Base-by-base conservation (phyloP, 2,888 invertebrate species). In the Embidobia sp. region DNA sequence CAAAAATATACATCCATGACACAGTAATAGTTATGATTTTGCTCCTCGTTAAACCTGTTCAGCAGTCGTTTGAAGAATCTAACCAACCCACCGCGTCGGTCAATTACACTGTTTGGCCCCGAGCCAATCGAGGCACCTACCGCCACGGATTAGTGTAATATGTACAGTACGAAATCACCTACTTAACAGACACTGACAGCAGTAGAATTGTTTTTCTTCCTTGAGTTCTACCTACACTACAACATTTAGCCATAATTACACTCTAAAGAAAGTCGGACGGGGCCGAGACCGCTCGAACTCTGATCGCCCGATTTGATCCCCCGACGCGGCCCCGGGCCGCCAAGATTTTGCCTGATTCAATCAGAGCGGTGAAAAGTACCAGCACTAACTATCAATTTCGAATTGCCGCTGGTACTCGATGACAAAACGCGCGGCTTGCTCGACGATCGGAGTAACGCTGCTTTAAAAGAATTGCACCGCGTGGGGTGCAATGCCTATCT, bases 121-220 rank as follows among this genome's bases (percentile, higher is more conserved):
- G 66, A 51, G 26, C 26, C 59, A 59, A 61, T 53, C 44, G 49
- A 51, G 46, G 19, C 49, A 19, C 49, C 73, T 22, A 59, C 66
- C 44, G 61, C 61, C 74, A 59, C 37, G 53, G 27, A 59, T 59
- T 49, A 73, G 51, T 57, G 63, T 22, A 6, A 4, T 75, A 75
- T 74, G 53, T 74, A 75, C 61, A 67, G 74, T 74, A 46, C 53
- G 74, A 59, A 61, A 67, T 67, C 40, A 48, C 55, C 74, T 75
- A 75, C 59, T 46, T 53, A 75, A 75, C 69, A 69, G 75, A 69
- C 75, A 75, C 61, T 37, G 67, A 75, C 74, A 75, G 74, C 74
- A 55, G 74, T 61, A 67, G 67, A 75, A 74, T 66, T 74, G 61
- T 63, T 57, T 57, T 19, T 42, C 29, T 59, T 46, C n/a, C 18